Evolutionary conservation across 1,140 invertebrate genomes (phyloP).

Genomic region (Aphelenchoides avenae): DNA sequence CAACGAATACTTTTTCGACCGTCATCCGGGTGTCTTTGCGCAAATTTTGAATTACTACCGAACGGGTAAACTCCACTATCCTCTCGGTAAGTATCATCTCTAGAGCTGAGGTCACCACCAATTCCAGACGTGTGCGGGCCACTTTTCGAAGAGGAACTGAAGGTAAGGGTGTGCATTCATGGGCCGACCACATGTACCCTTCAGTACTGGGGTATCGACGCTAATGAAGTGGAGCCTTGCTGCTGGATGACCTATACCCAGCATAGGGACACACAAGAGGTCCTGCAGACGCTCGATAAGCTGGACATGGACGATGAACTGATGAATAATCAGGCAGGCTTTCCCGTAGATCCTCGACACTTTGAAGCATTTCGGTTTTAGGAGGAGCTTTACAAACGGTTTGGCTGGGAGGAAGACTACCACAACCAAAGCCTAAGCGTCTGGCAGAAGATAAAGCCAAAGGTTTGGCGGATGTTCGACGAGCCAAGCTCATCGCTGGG

Average conservation of each 20-base stretch:
- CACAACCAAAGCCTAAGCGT: constrained; percentile 50
- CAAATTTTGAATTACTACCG: constrained; percentile 83
- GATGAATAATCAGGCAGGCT: constrained; percentile 38
- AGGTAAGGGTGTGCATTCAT: constrained; percentile 27
- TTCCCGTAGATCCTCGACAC: constrained; percentile 1
- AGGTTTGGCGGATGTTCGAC: constrained; percentile 83
- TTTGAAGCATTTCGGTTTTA: constrained; percentile 2
- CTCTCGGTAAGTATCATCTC: constrained; percentile 32
- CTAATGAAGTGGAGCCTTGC: constrained; percentile 88
- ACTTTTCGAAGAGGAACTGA: constrained; percentile 85
- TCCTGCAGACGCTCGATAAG: constrained; percentile 47
- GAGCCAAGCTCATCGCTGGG: constrained; percentile 79
- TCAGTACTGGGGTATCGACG: constrained; percentile 90
- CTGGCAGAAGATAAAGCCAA: constrained; percentile 68
- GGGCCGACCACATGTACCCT: constrained; percentile 56
- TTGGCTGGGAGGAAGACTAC: constrained; percentile 58
- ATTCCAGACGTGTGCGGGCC: constrained; percentile 83
- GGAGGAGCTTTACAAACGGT: constrained; percentile 52
- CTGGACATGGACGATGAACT: constrained; percentile 57
- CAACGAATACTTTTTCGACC: constrained; percentile 94
- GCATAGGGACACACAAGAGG: constrained; percentile 77
- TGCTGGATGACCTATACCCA: constrained; percentile 81
- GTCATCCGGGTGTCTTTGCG: constrained; percentile 94
- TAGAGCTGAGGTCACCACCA: not conserved
- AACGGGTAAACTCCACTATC: constrained; percentile 66